A percentile compares a stretch with the other conserved stretches of the same genome.
Conservation (phyloP, 1,140 invertebrate species). For the Metaphire vulgaris region DNA sequence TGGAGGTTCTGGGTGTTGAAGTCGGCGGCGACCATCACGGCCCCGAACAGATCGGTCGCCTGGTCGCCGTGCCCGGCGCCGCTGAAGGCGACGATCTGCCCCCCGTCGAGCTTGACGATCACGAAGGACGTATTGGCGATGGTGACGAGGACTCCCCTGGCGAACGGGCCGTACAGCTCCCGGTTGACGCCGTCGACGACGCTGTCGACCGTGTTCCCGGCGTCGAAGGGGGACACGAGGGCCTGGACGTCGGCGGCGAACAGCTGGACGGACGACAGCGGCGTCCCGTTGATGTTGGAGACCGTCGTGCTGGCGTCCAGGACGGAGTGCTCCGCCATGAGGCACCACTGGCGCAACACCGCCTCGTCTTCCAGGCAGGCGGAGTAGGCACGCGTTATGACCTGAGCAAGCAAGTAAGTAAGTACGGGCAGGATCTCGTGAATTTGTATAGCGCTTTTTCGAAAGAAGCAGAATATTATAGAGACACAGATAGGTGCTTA, state of each 20-base stretch:
- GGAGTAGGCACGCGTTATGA: slow-evolving; percentile 26
- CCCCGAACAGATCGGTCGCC: slow-evolving; percentile 26
- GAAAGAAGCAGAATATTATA: slow-evolving; percentile 23
- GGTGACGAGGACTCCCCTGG: slow-evolving; percentile 26
- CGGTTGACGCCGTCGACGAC: slow-evolving; percentile 27
- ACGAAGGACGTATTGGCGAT: slow-evolving; percentile 24
- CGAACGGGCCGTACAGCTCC: slow-evolving; percentile 28
- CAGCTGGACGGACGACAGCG: slow-evolving; percentile 16
- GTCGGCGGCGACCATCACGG: slow-evolving; percentile 25
- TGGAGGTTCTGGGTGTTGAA: slow-evolving; percentile 32
- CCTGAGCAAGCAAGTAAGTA: slow-evolving; percentile 19
- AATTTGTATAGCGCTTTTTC: no score
- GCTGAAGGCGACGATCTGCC: slow-evolving; percentile 27
- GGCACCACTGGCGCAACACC: slow-evolving; percentile 24
- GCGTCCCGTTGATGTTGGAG: slow-evolving; percentile 15
- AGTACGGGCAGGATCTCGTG: slow-evolving; percentile 18
- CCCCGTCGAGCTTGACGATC: slow-evolving; percentile 13
- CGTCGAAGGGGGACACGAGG: slow-evolving; percentile 24
- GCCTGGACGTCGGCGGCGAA: slow-evolving; percentile 27
- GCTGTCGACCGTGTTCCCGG: slow-evolving; percentile 28
- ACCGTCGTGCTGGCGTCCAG: slow-evolving; percentile 22
- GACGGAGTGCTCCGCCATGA: slow-evolving; percentile 29
- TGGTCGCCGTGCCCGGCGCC: slow-evolving; percentile 26
- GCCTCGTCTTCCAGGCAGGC: slow-evolving; percentile 18
- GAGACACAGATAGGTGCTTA: no score